phyloP scores from a whole-genome alignment of 1,140 invertebrate species.

The Scaptomyza pallida region DNA sequence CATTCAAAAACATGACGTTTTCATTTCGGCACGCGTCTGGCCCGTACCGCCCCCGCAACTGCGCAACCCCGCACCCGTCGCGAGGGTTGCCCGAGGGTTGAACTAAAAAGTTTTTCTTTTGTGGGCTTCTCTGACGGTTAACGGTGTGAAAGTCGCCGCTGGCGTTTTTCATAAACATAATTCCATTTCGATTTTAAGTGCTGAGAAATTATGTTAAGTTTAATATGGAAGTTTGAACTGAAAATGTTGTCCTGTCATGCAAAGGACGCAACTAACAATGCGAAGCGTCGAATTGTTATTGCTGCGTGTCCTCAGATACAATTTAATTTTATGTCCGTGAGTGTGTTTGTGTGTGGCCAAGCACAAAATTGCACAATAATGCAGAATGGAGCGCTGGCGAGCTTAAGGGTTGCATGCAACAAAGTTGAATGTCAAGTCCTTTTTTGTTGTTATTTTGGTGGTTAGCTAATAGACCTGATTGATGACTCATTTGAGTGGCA shows the following conservation, averaged over 20 bases:
- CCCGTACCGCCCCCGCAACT: conserved; percentile 1
- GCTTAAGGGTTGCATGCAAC: conserved; percentile 37
- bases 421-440: conserved; percentile 35
- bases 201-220: conserved; percentile 78
- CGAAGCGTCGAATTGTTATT: conserved; percentile 44
- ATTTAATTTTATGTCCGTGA: not conserved
- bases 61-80: too few species aligned
- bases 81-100: conserved; percentile 14
- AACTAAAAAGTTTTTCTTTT: conserved; percentile 9
- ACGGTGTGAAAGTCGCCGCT: conserved; percentile 64
- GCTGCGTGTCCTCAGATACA: conserved; percentile 18
- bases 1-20: conserved; percentile 82
- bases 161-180: conserved; percentile 71
- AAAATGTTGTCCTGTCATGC: conserved; percentile 59
- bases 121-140: conserved; percentile 25
- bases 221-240: conserved; percentile 72
- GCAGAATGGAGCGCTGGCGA: conserved; percentile 32
- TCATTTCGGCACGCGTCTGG: conserved; percentile 74
- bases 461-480: conserved; percentile 70
- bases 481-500: conserved; percentile 65
- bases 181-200: conserved; percentile 71
- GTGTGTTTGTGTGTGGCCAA: conserved; percentile 29
- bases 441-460: conserved; percentile 37
- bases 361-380: conserved; percentile 56
- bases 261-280: conserved; percentile 29